Conservation (phyloP, 2,797 vertebrate genomes). For the Netta rufina region DNA sequence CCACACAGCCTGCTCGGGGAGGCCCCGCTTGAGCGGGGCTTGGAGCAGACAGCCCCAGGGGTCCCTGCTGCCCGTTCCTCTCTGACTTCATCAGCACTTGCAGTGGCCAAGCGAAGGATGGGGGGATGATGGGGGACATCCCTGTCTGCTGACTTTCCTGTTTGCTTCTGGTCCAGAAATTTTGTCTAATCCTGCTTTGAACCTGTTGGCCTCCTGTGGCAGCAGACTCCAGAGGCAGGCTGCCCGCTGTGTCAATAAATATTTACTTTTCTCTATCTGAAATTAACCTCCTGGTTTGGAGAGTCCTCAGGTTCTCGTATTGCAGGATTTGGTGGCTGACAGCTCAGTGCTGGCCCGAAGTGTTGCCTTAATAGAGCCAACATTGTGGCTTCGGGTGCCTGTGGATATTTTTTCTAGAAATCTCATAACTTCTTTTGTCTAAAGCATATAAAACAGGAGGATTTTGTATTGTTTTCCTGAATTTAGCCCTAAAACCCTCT, state of each 20-base stretch:
- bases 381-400: not conserved
- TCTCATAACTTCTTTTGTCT: not conserved
- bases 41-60: not conserved
- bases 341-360: not conserved
- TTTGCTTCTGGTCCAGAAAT: not conserved
- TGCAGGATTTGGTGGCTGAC: not conserved
- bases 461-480: not conserved
- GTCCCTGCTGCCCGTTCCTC: not conserved
- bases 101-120: rapidly evolving
- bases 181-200: not conserved
- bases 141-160: not conserved
- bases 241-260: not conserved
- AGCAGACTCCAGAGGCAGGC: not conserved
- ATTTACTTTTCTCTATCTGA: not conserved
- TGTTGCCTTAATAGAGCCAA: not conserved
- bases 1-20: not conserved
- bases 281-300: not conserved
- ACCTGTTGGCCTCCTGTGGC: not conserved
- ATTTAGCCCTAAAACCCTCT: not conserved
- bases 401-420: not conserved
- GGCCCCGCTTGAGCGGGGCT: not conserved
- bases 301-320: not conserved
- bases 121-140: not conserved
- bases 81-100: rapidly evolving
- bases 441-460: not conserved